Conservation (phyloP, 1,140 invertebrate genomes). For the Brachionus manjavacas region DNA sequence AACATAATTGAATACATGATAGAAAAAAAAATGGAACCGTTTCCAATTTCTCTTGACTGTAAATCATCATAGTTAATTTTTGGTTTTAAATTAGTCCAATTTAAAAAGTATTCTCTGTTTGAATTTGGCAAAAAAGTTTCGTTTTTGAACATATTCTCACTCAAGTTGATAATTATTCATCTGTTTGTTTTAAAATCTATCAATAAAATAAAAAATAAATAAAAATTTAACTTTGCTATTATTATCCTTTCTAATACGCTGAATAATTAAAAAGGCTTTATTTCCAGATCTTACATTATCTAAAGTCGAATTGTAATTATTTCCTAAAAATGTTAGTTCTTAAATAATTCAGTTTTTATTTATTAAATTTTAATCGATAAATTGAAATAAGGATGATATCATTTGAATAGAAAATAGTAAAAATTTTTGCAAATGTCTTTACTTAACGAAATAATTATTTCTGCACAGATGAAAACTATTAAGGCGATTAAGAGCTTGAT, state of each 20-base stretch:
- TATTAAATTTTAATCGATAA: background rate
- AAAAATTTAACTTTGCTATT: no score
- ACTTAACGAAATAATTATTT: background rate
- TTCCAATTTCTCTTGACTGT: background rate
- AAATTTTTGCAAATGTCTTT: background rate
- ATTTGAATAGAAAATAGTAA: background rate
- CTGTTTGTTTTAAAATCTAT: background rate
- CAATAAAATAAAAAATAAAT: no score
- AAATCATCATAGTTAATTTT: background rate
- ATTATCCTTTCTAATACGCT: no score
- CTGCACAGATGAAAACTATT: background rate
- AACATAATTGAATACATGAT: slow-evolving; percentile 76
- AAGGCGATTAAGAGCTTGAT: background rate
- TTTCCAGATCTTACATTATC: background rate
- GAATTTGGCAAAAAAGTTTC: background rate
- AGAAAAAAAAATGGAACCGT: slow-evolving; percentile 43
- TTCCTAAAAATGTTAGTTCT: background rate
- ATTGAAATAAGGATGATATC: background rate
- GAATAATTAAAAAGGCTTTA: background rate
- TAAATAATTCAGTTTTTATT: background rate
- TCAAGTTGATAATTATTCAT: background rate
- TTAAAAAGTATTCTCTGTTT: background rate
- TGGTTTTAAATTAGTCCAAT: background rate
- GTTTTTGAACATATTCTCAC: background rate
- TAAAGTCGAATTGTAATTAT: background rate